These are phyloP conservation scores for Amphiduros pacificus DNA, from an alignment of 2,888 invertebrate species.

Conservation along the genomic window DNA sequence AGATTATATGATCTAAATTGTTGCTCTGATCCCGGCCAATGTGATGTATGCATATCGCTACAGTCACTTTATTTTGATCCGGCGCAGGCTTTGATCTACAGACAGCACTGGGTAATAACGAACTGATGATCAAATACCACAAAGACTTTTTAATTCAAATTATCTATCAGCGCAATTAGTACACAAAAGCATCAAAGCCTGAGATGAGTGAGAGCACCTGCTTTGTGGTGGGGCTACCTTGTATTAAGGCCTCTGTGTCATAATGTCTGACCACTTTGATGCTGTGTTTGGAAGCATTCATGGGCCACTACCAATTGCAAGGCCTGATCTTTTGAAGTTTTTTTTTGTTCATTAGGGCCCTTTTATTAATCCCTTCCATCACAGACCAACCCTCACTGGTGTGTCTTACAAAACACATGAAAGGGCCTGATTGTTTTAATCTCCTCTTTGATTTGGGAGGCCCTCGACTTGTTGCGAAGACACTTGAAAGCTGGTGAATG, in stretches of 20 bases:
- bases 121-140: not conserved
- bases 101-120: not conserved
- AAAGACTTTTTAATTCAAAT: slow-evolving; percentile 17
- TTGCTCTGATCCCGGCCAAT: not conserved
- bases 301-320: too few relatives aligned
- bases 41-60: not conserved
- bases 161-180: slow-evolving; percentile 14
- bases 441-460: not conserved
- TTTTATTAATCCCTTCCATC: not conserved
- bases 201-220: not conserved
- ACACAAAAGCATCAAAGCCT: not conserved
- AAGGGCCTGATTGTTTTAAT: not conserved
- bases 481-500: not conserved
- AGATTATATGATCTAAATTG: not conserved
- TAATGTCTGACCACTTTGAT: not conserved
- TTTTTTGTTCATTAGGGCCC: too few relatives aligned
- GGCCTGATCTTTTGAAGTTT: too few relatives aligned
- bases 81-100: not conserved
- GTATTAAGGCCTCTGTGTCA: not conserved
- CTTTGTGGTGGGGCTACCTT: not conserved
- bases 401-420: slow-evolving; percentile 3
- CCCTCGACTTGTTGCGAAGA: not conserved
- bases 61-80: not conserved
- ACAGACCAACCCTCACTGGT: not conserved
- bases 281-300: too few relatives aligned